Evolutionary conservation across 2,888 invertebrate species (phyloP).

Genomic region (Ennomos erosarius): DNA sequence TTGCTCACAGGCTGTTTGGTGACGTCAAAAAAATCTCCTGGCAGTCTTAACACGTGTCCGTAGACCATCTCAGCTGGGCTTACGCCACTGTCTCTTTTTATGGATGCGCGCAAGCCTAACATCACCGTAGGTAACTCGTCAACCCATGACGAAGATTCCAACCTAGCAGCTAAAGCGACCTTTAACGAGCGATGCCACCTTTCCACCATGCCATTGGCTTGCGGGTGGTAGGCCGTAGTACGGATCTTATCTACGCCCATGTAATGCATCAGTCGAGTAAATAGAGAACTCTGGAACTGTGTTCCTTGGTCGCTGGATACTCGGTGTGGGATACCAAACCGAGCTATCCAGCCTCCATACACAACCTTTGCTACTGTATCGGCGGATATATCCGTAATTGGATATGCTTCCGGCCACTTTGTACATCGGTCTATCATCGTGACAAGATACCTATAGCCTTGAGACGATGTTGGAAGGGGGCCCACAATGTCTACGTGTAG

Average conservation of each 20-base stretch:
- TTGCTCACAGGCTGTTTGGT: too few species aligned
- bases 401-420: constrained; percentile 9
- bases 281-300: constrained; percentile 33
- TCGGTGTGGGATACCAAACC: constrained; percentile 38
- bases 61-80: constrained; percentile 28
- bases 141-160: constrained; percentile 14
- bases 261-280: constrained; percentile 11
- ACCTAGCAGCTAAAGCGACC: constrained; percentile 16
- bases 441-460: too few species aligned
- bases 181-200: constrained; percentile 39
- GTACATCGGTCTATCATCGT: too few species aligned
- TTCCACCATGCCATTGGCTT: constrained; percentile 39
- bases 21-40: constrained; percentile 30
- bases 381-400: constrained; percentile 34
- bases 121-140: constrained; percentile 26
- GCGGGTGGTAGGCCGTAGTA: constrained; percentile 41
- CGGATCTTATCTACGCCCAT: constrained; percentile 32
- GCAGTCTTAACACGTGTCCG: constrained; percentile 14
- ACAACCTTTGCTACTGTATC: constrained; percentile 45
- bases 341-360: constrained; percentile 38
- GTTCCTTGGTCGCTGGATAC: constrained; percentile 39
- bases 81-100: constrained; percentile 8
- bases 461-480: too few species aligned
- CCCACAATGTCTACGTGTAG: too few species aligned
- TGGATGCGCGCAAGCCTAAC: constrained; percentile 25